These are phyloP conservation scores for Anoplopoma fimbria DNA, from an alignment of 2,113 vertebrate genomes.

Conservation along the genomic window DNA sequence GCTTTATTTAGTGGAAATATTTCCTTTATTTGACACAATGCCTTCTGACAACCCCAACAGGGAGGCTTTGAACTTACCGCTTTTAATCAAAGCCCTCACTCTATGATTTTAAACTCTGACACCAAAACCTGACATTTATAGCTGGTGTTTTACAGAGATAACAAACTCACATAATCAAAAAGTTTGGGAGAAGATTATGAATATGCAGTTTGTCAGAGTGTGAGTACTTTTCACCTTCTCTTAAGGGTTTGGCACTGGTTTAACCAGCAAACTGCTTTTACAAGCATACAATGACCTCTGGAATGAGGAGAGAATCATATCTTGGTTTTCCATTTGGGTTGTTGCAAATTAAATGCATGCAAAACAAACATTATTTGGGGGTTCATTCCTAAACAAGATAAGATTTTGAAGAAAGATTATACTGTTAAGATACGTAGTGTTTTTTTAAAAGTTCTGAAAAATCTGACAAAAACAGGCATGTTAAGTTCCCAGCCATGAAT, in stretches of 20 bases:
- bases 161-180: background rate
- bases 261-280: background rate
- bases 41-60: background rate
- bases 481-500: constrained; percentile 6
- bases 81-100: background rate
- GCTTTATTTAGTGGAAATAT: background rate
- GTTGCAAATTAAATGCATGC: constrained; percentile 8
- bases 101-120: background rate
- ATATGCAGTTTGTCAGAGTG: background rate
- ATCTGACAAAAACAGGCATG: background rate
- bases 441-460: background rate
- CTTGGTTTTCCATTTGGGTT: background rate
- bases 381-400: background rate
- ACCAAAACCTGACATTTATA: background rate
- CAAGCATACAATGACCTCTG: background rate
- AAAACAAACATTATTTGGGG: background rate
- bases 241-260: background rate
- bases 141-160: background rate
- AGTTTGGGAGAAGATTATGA: background rate
- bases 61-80: background rate
- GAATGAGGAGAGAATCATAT: background rate
- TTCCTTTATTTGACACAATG: background rate
- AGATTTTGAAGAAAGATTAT: background rate
- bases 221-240: background rate
- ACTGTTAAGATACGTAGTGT: background rate